A percentile compares a stretch with the other conserved stretches of the same genome.
Conservation (phyloP, 2,797 vertebrate species). For the Cryptoprocta ferox region DNA sequence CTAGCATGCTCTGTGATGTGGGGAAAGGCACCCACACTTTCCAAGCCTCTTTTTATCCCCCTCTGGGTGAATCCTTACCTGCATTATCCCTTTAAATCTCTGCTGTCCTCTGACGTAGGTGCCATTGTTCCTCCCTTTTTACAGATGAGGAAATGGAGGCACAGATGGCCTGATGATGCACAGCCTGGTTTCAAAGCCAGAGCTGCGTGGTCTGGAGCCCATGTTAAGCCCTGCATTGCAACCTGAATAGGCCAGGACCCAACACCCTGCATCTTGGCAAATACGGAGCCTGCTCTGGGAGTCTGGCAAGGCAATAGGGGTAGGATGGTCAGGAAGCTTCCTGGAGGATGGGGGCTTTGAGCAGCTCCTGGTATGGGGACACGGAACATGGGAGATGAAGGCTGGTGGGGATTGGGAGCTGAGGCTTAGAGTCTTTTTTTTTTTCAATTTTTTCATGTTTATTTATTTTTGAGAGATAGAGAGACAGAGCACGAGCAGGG, state of each 20-base stretch:
- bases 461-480: too few relatives aligned
- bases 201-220: neutral
- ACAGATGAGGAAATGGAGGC: conserved; percentile 4
- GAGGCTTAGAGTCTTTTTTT: neutral
- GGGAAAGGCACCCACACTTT: neutral
- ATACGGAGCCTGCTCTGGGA: neutral
- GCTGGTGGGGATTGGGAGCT: neutral
- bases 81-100: neutral
- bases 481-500: too few relatives aligned
- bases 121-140: neutral
- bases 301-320: neutral
- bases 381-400: neutral
- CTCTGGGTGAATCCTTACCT: neutral
- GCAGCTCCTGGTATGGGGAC: neutral
- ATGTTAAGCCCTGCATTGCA: neutral
- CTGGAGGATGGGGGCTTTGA: neutral
- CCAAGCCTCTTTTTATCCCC: neutral
- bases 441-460: too few relatives aligned
- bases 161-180: neutral
- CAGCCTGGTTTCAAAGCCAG: neutral
- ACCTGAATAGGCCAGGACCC: neutral
- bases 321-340: neutral
- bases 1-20: neutral
- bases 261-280: accelerated
- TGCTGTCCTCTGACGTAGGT: neutral